These are phyloP conservation scores for Cyphomyrus plagiostoma DNA, from an alignment of 2,113 vertebrate genomes.

Conservation along the genomic window DNA sequence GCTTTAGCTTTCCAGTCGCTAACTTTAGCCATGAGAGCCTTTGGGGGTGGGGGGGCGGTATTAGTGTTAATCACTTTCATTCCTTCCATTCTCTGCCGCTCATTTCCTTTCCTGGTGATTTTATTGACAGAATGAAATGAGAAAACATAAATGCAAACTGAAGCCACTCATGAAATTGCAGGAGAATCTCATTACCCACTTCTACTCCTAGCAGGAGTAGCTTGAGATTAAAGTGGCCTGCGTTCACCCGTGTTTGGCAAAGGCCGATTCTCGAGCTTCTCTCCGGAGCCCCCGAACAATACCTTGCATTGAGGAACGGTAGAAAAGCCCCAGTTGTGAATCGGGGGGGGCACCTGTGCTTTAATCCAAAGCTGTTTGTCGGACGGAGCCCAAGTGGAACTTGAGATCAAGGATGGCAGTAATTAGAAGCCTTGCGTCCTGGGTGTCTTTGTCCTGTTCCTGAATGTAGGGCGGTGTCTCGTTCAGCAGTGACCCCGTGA, in stretches of 20 bases:
- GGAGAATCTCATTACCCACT: not conserved
- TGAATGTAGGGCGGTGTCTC: not conserved
- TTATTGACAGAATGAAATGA: slow-evolving; percentile 16
- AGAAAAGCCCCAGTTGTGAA: slow-evolving; percentile 31
- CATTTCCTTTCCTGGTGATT: not conserved
- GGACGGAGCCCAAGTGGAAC: not conserved
- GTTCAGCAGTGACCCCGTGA: not conserved
- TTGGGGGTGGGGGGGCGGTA: not conserved
- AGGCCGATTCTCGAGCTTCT: slow-evolving; percentile 24
- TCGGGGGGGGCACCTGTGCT: not conserved
- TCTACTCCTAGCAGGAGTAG: not conserved
- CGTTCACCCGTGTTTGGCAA: slow-evolving; percentile 14
- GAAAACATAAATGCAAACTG: not conserved
- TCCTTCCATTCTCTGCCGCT: slow-evolving; percentile 8
- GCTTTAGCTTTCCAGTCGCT: slow-evolving; percentile 45
- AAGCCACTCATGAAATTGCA: not conserved
- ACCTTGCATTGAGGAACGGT: slow-evolving; percentile 33
- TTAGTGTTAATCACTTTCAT: slow-evolving; percentile 27
- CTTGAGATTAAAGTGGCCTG: slow-evolving; percentile 7
- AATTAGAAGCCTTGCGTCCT: not conserved
- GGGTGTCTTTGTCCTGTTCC: not conserved
- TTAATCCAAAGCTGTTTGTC: slow-evolving; percentile 4
- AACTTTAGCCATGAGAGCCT: not conserved
- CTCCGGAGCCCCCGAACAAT: slow-evolving; percentile 16
- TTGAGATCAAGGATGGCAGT: not conserved